Conservation (phyloP, 1,140 invertebrate genomes). For the Conus ventricosus region DNA sequence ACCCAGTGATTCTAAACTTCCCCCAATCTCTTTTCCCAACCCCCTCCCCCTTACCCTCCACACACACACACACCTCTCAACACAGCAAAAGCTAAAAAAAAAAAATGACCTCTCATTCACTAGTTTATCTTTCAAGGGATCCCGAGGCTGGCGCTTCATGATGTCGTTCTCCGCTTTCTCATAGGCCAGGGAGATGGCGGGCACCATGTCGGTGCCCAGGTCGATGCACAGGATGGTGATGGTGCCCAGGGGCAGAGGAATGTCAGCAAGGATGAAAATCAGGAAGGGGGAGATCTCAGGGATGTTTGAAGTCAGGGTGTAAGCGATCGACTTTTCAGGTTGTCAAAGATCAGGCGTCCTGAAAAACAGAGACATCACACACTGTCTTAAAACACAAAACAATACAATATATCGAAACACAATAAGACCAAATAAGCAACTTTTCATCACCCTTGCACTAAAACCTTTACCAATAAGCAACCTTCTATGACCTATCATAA, state of each 20-base stretch:
- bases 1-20: too few relatives aligned
- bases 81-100: too few relatives aligned
- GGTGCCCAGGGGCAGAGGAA: constrained; percentile 97
- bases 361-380: constrained; percentile 28
- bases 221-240: constrained; percentile 99
- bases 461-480: background rate
- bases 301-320: constrained; percentile 99
- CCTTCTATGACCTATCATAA: background rate
- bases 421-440: background rate
- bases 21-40: too few relatives aligned
- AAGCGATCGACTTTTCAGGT: constrained; percentile 99
- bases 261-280: constrained; percentile 97
- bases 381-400: background rate
- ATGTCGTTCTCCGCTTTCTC: constrained; percentile 97
- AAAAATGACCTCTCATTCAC: constrained; percentile 86
- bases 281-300: constrained; percentile 99
- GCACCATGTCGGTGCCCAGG: constrained; percentile 99
- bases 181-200: constrained; percentile 98
- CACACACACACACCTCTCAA: too few relatives aligned
- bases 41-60: too few relatives aligned
- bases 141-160: constrained; percentile 96
- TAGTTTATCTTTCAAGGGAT: constrained; percentile 94
- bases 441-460: background rate
- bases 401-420: background rate
- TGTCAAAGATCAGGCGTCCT: constrained; percentile 97